These are phyloP conservation scores for Leucosticte australis DNA, from an alignment of 2,113 vertebrate species.

Conservation along the genomic window DNA sequence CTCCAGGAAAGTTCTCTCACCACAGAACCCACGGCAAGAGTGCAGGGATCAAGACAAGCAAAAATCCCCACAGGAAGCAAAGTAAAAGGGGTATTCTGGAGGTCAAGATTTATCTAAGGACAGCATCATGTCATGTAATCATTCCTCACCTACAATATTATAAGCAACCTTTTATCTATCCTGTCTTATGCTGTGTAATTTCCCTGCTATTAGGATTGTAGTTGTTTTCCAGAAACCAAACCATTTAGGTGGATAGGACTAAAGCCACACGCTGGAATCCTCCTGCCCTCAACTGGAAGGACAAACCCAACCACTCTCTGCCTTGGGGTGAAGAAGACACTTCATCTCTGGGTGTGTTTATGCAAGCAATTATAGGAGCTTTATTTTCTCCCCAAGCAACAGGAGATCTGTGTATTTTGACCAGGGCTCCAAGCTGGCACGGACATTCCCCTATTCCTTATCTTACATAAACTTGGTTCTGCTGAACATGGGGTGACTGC, in stretches of 20 bases:
- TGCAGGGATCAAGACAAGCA: fast-evolving
- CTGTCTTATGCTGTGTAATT: not conserved
- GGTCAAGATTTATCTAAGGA: not conserved
- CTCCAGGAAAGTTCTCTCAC: not conserved
- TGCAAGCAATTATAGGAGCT: not conserved
- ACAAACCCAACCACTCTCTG: not conserved
- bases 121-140: not conserved
- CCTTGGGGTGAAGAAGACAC: not conserved
- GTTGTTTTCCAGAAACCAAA: not conserved
- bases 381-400: not conserved
- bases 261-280: not conserved
- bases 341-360: not conserved
- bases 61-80: not conserved
- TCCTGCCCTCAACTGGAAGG: not conserved
- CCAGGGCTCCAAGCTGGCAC: not conserved
- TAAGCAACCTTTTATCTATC: not conserved
- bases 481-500: not conserved
- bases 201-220: not conserved
- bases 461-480: not conserved
- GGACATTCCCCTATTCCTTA: not conserved
- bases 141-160: not conserved
- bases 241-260: not conserved
- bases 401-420: not conserved
- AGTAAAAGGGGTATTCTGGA: not conserved
- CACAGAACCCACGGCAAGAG: not conserved